Evolutionary conservation across 2,113 vertebrate species (phyloP), one percentile per base, ranked within the genome.

Genomic region (Microcebus jonahi): DNA sequence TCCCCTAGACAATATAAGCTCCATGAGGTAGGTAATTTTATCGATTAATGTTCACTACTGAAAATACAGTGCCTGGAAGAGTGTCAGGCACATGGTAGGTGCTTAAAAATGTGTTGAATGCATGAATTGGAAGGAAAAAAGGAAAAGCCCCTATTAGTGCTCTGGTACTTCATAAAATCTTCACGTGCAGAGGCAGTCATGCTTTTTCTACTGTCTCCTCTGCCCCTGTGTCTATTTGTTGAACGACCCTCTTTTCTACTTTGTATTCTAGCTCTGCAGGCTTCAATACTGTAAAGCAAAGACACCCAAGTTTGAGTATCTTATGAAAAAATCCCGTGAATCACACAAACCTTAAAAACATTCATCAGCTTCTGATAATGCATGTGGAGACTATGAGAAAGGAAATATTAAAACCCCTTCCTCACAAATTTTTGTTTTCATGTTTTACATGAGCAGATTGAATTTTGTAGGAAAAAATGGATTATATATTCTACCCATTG

Each of bases 351-450:
- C 39, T 86, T 90, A 53, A 75, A 23, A 85, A 80, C 15, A n/a
- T 89, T 75, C 21, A 75, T 11, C 61, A 92, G 53, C 9, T 55
- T 61, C 59, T 83, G 29, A 29, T 61, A n/a, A 70, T 34, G 1
- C 31, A n/a, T 34, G 18, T 75, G 11, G 81, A 55, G 39, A 75
- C 29, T 90, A 10, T 65, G 53, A 82, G 9, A 70, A 91, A 48
- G 79, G 80, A 92, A 73, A 92, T 4, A 53, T 71, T 81, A 27
- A 86, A 93, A 93, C 59, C 10, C 8, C 61, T 91, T 87, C n/a
- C 34, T 80, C 20, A 8, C 3, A 92, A 42, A 7, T 21, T 20
- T 86, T 71, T 14, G 53, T 39, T 31, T 88, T 65, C 23, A 25
- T 73, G 39, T 75, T 75, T 81, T 68, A 93, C 42, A 39, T 61